Evolutionary conservation across 1,140 invertebrate species (phyloP), one percentile per base, ranked within the genome.

Genomic region (Asobara japonica): DNA sequence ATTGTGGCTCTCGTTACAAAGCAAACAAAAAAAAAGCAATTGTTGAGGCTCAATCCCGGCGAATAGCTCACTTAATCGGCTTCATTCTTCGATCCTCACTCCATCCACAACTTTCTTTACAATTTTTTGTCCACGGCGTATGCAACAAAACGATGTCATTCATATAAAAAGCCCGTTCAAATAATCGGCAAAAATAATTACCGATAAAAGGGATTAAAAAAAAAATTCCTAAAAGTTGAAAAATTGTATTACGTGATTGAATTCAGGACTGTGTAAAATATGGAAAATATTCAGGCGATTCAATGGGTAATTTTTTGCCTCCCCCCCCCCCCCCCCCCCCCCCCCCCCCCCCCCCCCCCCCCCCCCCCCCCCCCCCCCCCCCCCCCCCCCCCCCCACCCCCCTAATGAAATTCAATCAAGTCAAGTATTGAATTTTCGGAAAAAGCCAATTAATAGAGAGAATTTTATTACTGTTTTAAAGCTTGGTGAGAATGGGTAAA

Each of bases 1-100:
- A 56, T 56, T 56, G 51, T 22, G 41, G n/a, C 13, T 56, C n/a
- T n/a, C 51, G 20, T 45, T 27, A 56, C 7, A 56, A 56, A 56
- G 51, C 51, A 56, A n/a, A 27, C 51, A 56, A 56, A n/a, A 56
- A 27, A 27, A 20, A 27, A 25, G 51, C 10, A 56, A 56, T 56
- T 56, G 51, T 56, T 27, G 13, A 56, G 20, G 22, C 22, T 56
- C 51, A 56, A 56, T 56, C 2, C 51, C 22, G 22, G 13, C n/a
- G 51, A 56, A 56, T 56, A 56, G 51, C 20, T 6, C 20, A 25
- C 22, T 56, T 56, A 56, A 56, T 56, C 51, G 51, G 51, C 51
- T 56, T 56, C 51, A 56, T 56, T 56, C 51, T 56, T 56, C 51
- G 51, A 56, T 56, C 20, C n/a, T 13, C n/a, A n/a, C n/a, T n/a